Evolutionary conservation across 2,797 vertebrate species (phyloP).

Genomic region (Tangara arthus): DNA sequence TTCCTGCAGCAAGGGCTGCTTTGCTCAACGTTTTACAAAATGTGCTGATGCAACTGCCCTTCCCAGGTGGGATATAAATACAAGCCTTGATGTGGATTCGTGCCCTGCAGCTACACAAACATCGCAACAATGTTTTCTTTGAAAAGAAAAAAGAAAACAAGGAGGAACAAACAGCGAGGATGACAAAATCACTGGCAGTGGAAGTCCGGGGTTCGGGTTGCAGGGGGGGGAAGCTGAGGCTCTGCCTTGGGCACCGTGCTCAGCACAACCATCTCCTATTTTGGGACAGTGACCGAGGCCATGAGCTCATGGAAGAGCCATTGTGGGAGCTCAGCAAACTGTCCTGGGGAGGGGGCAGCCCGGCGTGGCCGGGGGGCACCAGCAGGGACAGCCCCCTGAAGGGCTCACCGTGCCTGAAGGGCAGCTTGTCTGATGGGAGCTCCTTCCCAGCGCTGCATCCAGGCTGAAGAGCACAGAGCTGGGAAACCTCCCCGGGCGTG

Average conservation of each 20-base stretch:
- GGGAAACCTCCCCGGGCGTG: background rate
- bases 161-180: background rate
- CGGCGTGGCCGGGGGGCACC: rapidly evolving
- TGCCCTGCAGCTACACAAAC: conserved; percentile 32
- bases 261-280: background rate
- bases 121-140: background rate
- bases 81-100: background rate
- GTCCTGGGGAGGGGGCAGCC: background rate
- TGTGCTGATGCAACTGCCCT: conserved; percentile 54
- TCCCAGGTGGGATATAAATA: conserved; percentile 57
- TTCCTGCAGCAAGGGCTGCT: conserved; percentile 55
- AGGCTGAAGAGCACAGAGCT: background rate
- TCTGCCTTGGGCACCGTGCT: background rate
- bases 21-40: conserved; percentile 58
- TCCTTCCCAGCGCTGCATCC: rapidly evolving
- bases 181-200: background rate
- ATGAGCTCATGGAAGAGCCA: background rate
- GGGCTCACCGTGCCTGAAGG: rapidly evolving
- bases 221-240: background rate
- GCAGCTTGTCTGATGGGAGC: background rate
- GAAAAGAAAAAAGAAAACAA: conserved; percentile 1
- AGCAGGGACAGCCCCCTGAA: rapidly evolving
- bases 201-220: background rate
- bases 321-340: background rate
- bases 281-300: background rate